Evolutionary conservation across 2,888 invertebrate species (phyloP), one percentile per base, ranked within the genome.

Genomic region (Drosophila monieri): DNA sequence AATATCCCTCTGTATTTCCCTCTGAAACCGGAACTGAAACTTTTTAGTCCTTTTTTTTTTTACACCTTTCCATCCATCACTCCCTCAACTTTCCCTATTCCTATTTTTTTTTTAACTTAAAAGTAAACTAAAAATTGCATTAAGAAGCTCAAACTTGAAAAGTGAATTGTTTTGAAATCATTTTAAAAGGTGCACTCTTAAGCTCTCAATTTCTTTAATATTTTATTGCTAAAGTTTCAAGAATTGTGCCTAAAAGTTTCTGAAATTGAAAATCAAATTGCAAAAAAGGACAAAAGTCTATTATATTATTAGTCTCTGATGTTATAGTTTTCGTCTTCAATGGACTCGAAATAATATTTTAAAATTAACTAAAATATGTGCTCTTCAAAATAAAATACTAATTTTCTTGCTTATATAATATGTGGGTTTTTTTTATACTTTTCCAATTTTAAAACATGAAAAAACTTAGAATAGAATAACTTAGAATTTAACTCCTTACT

Each of bases 11-110:
- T 21, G 44, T 18, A 35, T 35, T 35, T 35, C 35, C 61, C 44
- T 25, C 23, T 80, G 80, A 84, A 84, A 86, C 83, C 84, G 76
- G 68, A 77, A 80, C 77, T 79, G 80, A 80, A 85, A 77, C 54
- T 51, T 58, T 37, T 37, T 54, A 23, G 41, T n/a, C n/a, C 27
- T 18, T 10, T 37, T 46, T 10, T 37, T 51, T 9, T 65, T 9
- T 65, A 39, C 23, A 37, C 8, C 27, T 44, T 44, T 44, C 12
- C 10, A 4, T 48, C 6, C 10, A 9, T 35, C n/a, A 6, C 14
- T n/a, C 35, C 35, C n/a, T 35, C 6, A 6, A 35, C 35, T 35
- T 14, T 35, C 6, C n/a, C 39, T 15, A 41, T 10, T 18, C 18
- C 39, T 15, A 41, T 37, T 14, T 37, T 30, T n/a, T 35, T 1